Evolutionary conservation across 2,888 invertebrate species (phyloP), one percentile per base, ranked within the genome.

Genomic region (Iselma pallidipennis): DNA sequence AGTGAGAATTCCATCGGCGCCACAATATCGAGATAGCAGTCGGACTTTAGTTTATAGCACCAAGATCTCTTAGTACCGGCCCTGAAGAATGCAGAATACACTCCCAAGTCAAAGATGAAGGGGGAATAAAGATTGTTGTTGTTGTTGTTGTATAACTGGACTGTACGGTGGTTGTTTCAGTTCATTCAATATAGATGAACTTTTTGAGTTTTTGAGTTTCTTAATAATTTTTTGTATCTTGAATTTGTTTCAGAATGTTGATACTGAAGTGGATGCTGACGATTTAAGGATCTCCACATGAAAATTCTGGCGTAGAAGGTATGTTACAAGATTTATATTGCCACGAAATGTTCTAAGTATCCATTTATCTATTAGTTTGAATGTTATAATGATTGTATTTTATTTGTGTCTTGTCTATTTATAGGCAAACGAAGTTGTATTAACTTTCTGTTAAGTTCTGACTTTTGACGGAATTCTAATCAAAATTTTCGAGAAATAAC

Each of bases 1-100:
- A 74, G 74, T 74, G 75, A 75, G 73, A 75, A 76, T 75, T 74
- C 73, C 73, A 68, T 65, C 70, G 72, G 73, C 72, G 74, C 76
- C 75, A 74, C 75, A 69, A 68, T 67, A 74, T 72, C 74, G 71
- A 71, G 74, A 74, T 75, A 71, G 71, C 71, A 71, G 69, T 70
- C 71, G 70, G 69, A 59, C 66, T 65, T 68, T 71, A 70, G 71
- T 73, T 74, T 74, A 75, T 74, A 70, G 75, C 69, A 73, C 71
- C 72, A 67, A 67, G 69, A 64, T 67, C 69, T 59, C 57, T 59
- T 66, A 63, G 74, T 74, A 75, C 71, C 73, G 75, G 72, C 71
- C 68, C 70, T 63, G 61, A 75, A 75, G 75, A 75, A 75, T 75
- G 75, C 71, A 70, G 75, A 74, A 71, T 75, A 75, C 75, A 75